phyloP scores from a whole-genome alignment of 2,888 invertebrate genomes.

The Aporophyla lueneburgensis region DNA sequence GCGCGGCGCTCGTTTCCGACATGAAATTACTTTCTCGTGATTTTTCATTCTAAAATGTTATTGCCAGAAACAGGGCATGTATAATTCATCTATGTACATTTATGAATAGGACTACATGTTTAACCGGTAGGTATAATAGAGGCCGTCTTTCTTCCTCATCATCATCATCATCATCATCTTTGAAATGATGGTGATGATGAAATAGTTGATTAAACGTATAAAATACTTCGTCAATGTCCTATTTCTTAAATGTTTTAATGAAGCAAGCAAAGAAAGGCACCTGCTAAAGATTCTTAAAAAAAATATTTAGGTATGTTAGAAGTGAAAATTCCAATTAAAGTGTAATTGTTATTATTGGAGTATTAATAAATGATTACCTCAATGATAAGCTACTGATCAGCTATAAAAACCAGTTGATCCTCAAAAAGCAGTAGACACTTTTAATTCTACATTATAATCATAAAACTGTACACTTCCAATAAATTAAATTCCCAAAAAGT shows the following conservation, averaged over 20 bases:
- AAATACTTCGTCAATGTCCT: neutral
- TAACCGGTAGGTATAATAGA: no score
- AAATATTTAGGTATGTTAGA: no score
- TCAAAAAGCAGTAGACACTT: neutral
- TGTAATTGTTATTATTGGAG: neutral
- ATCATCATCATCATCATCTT: no score
- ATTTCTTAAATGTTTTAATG: no score
- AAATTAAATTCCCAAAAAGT: slow-evolving; percentile 19
- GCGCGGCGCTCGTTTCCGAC: slow-evolving; percentile 26
- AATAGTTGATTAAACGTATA: neutral
- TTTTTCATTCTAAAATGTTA: neutral
- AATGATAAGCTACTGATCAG: neutral
- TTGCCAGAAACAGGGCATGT: neutral
- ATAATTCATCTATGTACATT: neutral
- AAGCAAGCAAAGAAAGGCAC: no score
- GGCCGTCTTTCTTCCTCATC: no score
- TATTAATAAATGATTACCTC: neutral
- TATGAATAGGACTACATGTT: neutral
- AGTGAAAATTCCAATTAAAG: no score
- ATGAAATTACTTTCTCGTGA: neutral
- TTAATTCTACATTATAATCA: neutral
- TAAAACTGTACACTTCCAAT: slow-evolving; percentile 5
- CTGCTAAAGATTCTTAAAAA: no score
- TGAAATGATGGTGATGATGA: no score
- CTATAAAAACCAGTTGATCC: neutral